phyloP scores from a whole-genome alignment of 2,113 vertebrate genomes.

The Neodontobutis hainanensis region DNA sequence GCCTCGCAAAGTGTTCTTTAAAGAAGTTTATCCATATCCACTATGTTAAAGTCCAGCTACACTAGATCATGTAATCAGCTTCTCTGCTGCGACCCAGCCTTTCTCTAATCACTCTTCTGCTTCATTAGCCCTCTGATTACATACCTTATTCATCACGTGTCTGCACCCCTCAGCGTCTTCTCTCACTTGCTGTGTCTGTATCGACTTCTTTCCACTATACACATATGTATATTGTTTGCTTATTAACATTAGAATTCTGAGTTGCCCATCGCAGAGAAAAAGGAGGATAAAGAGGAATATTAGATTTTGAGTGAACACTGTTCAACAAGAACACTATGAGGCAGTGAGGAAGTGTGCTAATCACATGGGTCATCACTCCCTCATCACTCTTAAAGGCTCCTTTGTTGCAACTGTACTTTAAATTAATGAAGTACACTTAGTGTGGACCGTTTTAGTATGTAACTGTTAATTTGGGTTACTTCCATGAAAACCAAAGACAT shows the following conservation, averaged over 20 bases:
- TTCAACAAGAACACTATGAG: constrained; percentile 25
- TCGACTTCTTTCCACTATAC: neutral
- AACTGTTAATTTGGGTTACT: neutral
- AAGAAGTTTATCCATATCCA: constrained; percentile 9
- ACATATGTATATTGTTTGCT: constrained; percentile 4
- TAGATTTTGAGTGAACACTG: constrained; percentile 26
- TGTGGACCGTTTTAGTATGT: neutral
- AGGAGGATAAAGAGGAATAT: constrained; percentile 27
- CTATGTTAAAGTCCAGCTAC: constrained; percentile 14
- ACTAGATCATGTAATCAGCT: constrained; percentile 50
- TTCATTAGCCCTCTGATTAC: constrained; percentile 57
- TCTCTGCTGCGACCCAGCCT: constrained; percentile 39
- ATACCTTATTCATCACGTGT: constrained; percentile 52
- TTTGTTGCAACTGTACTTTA: constrained; percentile 3
- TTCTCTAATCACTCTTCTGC: constrained; percentile 52
- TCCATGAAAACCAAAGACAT: neutral
- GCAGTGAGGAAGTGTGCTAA: constrained; percentile 35
- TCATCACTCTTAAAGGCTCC: constrained; percentile 36
- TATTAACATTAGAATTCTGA: constrained; percentile 30
- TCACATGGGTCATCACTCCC: constrained; percentile 25
- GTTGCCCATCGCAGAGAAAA: constrained; percentile 30
- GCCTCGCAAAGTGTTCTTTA: neutral
- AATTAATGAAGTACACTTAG: neutral
- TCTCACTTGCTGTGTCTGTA: neutral
- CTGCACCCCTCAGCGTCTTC: constrained; percentile 1